phyloP scores from a whole-genome alignment of 2,888 invertebrate species.

The Apotomis betuletana region DNA sequence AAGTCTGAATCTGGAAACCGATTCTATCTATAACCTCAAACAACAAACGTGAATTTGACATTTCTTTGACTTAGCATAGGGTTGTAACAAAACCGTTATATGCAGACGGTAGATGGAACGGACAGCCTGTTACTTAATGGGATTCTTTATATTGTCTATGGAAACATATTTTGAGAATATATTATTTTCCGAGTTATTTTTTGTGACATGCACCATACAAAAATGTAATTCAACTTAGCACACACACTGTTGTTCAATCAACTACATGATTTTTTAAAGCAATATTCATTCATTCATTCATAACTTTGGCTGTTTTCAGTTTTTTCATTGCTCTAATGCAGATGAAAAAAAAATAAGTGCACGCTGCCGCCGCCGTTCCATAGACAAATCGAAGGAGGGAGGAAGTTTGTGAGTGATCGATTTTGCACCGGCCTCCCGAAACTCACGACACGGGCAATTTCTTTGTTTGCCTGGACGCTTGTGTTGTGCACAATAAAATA shows the following conservation, averaged over 20 bases:
- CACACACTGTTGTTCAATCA: too few species aligned
- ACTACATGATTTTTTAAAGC: too few species aligned
- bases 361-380: conserved; percentile 71
- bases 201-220: too few species aligned
- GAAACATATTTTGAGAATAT: background rate
- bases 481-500: conserved; percentile 70
- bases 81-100: background rate
- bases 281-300: background rate
- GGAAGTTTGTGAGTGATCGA: conserved; percentile 83
- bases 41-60: conserved; percentile 34
- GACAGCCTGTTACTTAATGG: background rate
- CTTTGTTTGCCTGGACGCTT: conserved; percentile 81
- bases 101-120: conserved; percentile 13
- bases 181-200: too few species aligned
- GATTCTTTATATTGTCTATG: conserved; percentile 26
- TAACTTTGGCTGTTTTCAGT: conserved; percentile 40
- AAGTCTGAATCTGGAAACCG: background rate
- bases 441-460: conserved; percentile 74
- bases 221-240: too few species aligned
- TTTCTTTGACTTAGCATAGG: conserved; percentile 15
- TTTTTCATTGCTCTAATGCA: conserved; percentile 37
- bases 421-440: conserved; percentile 80
- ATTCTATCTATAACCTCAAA: conserved; percentile 32
- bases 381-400: conserved; percentile 70
- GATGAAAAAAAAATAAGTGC: conserved; percentile 62